Evolutionary conservation across 2,797 vertebrate genomes (phyloP), one percentile per base, ranked within the genome.

Genomic region (Pangasius sanitwongsei): DNA sequence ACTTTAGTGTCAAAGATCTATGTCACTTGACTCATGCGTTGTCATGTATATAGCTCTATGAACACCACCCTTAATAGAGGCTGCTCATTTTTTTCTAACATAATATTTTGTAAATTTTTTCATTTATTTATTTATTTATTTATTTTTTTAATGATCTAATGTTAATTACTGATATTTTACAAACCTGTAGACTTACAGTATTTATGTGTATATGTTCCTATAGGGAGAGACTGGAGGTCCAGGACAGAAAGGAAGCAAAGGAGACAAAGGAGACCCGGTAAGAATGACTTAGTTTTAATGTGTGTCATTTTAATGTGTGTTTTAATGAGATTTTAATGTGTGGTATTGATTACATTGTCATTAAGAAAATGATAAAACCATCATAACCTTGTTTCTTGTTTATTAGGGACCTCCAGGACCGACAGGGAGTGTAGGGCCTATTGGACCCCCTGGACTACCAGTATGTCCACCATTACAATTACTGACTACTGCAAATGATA

Each of bases 231-330:
- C 95, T 69, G 98, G 98, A 55, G 94, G 95, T 70, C 95, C 97
- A 0, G 98, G 98, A 0, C 98, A 98, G 93, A 99, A 99, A 89
- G 97, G 98, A 89, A 97, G 96, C 94, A 99, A 97, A 96, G 98
- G 98, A 0, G 97, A 97, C 92, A 98, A 98, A 93, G 98, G 98
- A 83, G 97, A 99, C 69, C 34, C 78, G 87, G 98, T 98, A 93
- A 97, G 97, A 97, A 69, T 67, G 18, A 13, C 6, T 53, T 48
- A 4, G 57, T 34, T 50, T 2, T 67, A 65, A 20, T 41, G 20
- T 61, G 53, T 53, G 31, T 25, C 20, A 82, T 81, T 37, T 82
- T 37, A 23, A 37, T 25, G 55, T 34, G 23, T 53, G 9, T 37
- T 25, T 82, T 28, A 59, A 34, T 37, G 6, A 82, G 18, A 70